Conservation (phyloP, 2,113 vertebrate species). For the Elephantulus edwardii region DNA sequence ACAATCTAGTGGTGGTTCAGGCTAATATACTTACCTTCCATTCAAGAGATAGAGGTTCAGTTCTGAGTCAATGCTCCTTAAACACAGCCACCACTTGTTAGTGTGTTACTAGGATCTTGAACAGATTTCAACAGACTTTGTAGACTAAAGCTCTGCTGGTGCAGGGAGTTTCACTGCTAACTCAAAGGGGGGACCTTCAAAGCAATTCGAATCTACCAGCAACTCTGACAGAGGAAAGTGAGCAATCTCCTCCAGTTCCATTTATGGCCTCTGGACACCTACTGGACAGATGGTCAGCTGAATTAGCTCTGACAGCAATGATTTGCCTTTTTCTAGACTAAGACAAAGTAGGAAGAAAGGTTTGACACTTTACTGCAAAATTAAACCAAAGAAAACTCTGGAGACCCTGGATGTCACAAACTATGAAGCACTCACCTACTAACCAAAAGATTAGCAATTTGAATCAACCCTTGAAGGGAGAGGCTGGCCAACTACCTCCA, state of each 20-base stretch:
- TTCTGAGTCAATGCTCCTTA: background rate
- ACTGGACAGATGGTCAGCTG: too few species aligned
- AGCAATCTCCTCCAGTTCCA: too few species aligned
- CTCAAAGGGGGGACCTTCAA: too few species aligned
- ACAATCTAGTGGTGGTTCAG: too few species aligned
- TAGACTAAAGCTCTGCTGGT: too few species aligned
- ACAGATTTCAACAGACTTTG: too few species aligned
- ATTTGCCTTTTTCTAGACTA: too few species aligned
- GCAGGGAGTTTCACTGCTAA: too few species aligned
- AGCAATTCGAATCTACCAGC: too few species aligned
- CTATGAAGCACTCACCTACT: background rate
- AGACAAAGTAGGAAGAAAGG: background rate
- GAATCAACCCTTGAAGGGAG: background rate
- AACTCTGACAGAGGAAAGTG: too few species aligned
- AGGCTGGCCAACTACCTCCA: background rate
- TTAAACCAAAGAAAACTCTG: background rate
- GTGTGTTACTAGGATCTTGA: background rate
- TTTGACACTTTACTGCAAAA: background rate
- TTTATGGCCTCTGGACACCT: too few species aligned
- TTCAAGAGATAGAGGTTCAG: background rate
- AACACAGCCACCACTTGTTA: background rate
- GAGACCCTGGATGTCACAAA: background rate
- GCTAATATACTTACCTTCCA: background rate
- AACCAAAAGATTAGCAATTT: background rate
- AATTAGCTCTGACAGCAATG: too few species aligned